phyloP scores from a whole-genome alignment of 2,113 vertebrate species.

The Leucosticte australis region DNA sequence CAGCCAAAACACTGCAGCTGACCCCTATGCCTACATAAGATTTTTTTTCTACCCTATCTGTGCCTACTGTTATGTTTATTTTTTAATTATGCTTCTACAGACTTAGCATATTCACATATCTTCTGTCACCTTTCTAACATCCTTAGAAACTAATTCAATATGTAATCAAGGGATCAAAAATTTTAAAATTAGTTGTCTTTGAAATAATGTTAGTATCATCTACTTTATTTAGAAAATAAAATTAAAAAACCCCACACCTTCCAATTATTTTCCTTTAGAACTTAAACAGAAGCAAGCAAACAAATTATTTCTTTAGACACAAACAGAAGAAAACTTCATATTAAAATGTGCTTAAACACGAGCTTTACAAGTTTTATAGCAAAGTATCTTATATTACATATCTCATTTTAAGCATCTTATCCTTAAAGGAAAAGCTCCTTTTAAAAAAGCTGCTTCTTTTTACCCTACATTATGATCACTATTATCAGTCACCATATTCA shows the following conservation, averaged over 20 bases:
- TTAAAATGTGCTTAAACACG: not conserved
- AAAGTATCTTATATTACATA: not conserved
- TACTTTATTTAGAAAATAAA: not conserved
- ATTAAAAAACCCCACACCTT: accelerated
- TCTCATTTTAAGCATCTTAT: not conserved
- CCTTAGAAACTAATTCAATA: not conserved
- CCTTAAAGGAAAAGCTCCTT: not conserved
- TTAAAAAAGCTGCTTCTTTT: not conserved
- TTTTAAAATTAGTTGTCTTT: not conserved
- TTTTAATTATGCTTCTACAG: not conserved
- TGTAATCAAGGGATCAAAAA: not conserved
- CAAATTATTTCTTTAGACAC: not conserved
- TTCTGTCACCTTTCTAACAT: not conserved
- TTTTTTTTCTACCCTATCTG: not conserved
- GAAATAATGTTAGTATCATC: not conserved
- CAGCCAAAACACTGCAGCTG: not conserved
- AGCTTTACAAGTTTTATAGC: not conserved
- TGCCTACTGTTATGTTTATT: not conserved
- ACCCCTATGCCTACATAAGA: not conserved
- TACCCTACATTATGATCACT: not conserved
- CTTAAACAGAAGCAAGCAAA: not conserved
- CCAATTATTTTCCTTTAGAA: not conserved
- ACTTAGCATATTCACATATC: not conserved
- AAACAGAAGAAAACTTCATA: not conserved
- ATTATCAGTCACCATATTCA: not conserved